phyloP scores from a whole-genome alignment of 2,888 invertebrate genomes.

The Arenicola marina region DNA sequence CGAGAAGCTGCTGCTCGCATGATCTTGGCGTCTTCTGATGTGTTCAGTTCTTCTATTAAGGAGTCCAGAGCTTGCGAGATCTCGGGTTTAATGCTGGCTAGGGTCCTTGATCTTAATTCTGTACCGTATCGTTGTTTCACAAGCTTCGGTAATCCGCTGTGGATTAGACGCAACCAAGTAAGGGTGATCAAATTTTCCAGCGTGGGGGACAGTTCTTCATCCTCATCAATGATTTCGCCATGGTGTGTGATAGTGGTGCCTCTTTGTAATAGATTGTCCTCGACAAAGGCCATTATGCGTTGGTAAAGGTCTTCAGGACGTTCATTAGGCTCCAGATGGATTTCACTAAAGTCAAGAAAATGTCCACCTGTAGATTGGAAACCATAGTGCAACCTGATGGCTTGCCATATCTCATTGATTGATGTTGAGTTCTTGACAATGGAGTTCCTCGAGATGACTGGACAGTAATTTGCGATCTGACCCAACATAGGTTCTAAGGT shows the following conservation, averaged over 20 bases:
- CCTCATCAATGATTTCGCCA: conserved; percentile 16
- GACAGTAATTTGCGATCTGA: conserved; percentile 29
- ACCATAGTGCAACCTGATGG: conserved; percentile 36
- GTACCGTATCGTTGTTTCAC: conserved; percentile 36
- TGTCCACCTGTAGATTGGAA: conserved; percentile 37
- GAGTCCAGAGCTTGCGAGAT: conserved; percentile 30
- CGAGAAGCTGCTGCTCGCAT: background rate
- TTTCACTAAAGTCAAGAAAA: conserved; percentile 31
- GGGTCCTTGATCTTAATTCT: conserved; percentile 29
- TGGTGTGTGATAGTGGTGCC: conserved; percentile 15
- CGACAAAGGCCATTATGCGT: conserved; percentile 27
- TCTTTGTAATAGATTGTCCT: conserved; percentile 28
- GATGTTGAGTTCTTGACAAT: conserved; percentile 14
- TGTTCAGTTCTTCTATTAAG: conserved; percentile 30
- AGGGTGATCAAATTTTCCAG: conserved; percentile 33
- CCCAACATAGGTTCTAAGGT: conserved; percentile 31
- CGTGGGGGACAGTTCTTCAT: conserved; percentile 29
- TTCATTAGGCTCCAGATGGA: conserved; percentile 26
- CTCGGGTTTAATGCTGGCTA: conserved; percentile 35
- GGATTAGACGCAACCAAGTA: conserved; percentile 31
- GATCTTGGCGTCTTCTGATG: too few species aligned
- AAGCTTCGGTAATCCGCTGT: conserved; percentile 20
- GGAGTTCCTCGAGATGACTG: conserved; percentile 10
- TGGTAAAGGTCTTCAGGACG: conserved; percentile 34
- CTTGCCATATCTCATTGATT: conserved; percentile 16